Evolutionary conservation across 2,113 vertebrate genomes (phyloP).

Genomic region (Rhizomys pruinosus): DNA sequence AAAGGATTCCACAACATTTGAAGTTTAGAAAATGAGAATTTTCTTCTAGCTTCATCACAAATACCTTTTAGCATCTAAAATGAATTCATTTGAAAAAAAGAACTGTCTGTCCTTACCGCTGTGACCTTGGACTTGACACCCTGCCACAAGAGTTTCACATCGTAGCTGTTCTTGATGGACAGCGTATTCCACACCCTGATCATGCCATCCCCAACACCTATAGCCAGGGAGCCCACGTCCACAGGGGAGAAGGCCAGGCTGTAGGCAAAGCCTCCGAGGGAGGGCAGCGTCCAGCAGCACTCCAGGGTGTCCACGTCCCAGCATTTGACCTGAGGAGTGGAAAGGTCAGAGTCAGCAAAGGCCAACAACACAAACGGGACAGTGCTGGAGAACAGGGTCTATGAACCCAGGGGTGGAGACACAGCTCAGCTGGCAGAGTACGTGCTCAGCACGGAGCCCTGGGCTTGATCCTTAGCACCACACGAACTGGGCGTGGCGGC

Average conservation of each 20-base stretch:
- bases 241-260: slow-evolving; percentile 94
- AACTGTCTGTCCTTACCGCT: slow-evolving; percentile 88
- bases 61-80: slow-evolving; percentile 5
- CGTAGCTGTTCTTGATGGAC: slow-evolving; percentile 91
- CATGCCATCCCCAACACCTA: slow-evolving; percentile 96
- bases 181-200: slow-evolving; percentile 96
- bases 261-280: slow-evolving; percentile 95
- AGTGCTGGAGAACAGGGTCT: background rate
- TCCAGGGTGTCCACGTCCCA: slow-evolving; percentile 94
- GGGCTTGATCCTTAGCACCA: background rate
- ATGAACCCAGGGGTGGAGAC: background rate
- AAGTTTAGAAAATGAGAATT: background rate
- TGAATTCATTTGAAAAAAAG: background rate
- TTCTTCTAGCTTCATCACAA: background rate
- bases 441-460: background rate
- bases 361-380: slow-evolving; percentile 11
- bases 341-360: slow-evolving; percentile 11
- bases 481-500: background rate
- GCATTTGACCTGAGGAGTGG: slow-evolving; percentile 92
- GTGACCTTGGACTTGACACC: slow-evolving; percentile 98
- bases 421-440: background rate
- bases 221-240: slow-evolving; percentile 90
- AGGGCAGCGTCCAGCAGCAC: slow-evolving; percentile 95
- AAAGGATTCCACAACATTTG: background rate
- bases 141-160: slow-evolving; percentile 95